Evolutionary conservation across 2,113 vertebrate genomes (phyloP).

Genomic region (Dipodomys ordii): DNA sequence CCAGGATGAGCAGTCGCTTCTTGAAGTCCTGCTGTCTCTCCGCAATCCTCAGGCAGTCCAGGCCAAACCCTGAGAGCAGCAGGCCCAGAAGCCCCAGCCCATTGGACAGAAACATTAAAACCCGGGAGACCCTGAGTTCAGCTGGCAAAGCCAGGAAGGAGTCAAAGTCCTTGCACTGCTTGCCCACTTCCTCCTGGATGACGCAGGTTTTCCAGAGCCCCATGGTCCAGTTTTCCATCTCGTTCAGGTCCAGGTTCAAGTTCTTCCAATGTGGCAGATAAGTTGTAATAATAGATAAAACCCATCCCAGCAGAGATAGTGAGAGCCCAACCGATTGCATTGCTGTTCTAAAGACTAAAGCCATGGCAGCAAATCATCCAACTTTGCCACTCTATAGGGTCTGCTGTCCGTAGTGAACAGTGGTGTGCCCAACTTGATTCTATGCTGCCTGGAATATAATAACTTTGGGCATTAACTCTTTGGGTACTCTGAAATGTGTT

Average conservation of each 20-base stretch:
- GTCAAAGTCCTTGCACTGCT: constrained; percentile 90
- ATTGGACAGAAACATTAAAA: constrained; percentile 89
- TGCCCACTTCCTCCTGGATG: constrained; percentile 87
- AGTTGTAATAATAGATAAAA: constrained; percentile 91
- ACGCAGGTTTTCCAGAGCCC: constrained; percentile 91
- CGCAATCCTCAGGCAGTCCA: constrained; percentile 90
- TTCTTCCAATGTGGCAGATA: constrained; percentile 95
- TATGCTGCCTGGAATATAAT: constrained; percentile 86
- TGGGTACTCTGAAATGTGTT: constrained; percentile 82
- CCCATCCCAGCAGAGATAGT: constrained; percentile 91
- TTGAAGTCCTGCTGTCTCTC: constrained; percentile 85
- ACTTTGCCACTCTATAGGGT: constrained; percentile 60
- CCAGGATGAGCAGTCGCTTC: constrained; percentile 88
- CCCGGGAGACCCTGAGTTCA: constrained; percentile 88
- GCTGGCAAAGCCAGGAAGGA: constrained; percentile 89
- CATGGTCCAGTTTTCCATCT: constrained; percentile 91
- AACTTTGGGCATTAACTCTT: constrained; percentile 85
- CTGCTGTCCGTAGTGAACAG: constrained; percentile 71
- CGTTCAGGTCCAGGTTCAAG: constrained; percentile 92
- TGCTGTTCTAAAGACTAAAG: constrained; percentile 73
- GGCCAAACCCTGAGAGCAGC: constrained; percentile 88
- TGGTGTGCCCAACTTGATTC: constrained; percentile 72
- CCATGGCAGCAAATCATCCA: constrained; percentile 76
- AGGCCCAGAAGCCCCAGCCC: constrained; percentile 90
- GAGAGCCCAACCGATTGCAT: constrained; percentile 91